Base-by-base conservation (phyloP, 2,113 vertebrate species). In the Chinchilla lanigera region DNA sequence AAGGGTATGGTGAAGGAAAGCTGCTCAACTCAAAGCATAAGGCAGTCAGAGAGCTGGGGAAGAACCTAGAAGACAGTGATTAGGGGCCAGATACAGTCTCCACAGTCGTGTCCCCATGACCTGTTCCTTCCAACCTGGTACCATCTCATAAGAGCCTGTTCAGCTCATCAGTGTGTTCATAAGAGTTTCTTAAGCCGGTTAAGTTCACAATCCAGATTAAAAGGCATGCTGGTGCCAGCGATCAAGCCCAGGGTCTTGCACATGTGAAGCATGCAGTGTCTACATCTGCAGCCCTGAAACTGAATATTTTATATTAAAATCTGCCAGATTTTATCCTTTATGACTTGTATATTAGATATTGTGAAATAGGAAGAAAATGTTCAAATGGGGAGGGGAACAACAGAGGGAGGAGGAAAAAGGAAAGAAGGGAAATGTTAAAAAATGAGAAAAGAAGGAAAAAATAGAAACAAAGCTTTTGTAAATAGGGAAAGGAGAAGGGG, bases 301-400 rank as follows among this genome's bases (percentile, higher is more conserved):
- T 71, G 30, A 93, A 33, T 80, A 86, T 89, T 86, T 94, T 96
- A 92, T 83, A 22, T 12, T 86, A 1, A 28, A 81, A 78, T 12
- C 8, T 75, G 35, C 90, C 17, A n/a, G 0, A 77, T 50, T 81
- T 84, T 84, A 80, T 85, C 19, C 71, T 92, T 60, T 69, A n/a
- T 86, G 58, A 77, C 94, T 94, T 95, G 9, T 61, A 28, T 61
- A 28, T 61, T 61, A 61, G 60, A 26, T 61, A 61, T 61, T 61
- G 60, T 28, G 26, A 61, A 61, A 61, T 28, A 61, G 60, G 60
- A 28, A 61, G 60, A 61, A 61, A 61, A 61, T 28, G 60, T 61
- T 28, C 60, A 61, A 61, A 28, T 61, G 26, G 10, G 60, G 60
- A 61, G 9, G 8, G 8, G 60, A 61, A 61, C 60, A 28, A 28